Conservation (phyloP, 2,797 vertebrate species). For the Limosa lapponica region DNA sequence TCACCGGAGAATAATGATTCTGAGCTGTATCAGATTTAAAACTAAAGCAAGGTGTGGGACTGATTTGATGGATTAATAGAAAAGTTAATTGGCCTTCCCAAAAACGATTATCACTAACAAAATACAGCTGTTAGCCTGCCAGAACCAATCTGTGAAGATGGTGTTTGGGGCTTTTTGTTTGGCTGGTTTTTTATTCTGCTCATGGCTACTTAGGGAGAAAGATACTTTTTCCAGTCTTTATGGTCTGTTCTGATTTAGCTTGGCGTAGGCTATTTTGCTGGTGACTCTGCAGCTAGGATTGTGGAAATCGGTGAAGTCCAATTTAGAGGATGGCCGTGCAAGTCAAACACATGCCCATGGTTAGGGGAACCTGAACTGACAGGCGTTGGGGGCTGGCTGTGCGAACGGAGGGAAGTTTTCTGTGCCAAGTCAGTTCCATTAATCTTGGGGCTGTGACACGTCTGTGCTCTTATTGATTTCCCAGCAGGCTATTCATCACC, state of each 20-base stretch:
- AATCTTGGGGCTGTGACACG: constrained; percentile 73
- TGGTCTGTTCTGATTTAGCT: neutral
- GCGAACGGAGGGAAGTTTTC: constrained; percentile 8
- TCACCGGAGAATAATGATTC: neutral
- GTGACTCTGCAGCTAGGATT: neutral
- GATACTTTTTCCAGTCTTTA: neutral
- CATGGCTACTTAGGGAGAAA: neutral
- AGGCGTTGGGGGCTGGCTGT: neutral
- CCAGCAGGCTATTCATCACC: constrained; percentile 76
- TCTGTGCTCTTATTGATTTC: constrained; percentile 78
- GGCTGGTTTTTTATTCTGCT: neutral
- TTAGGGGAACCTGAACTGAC: constrained; percentile 25
- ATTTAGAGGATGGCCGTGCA: neutral
- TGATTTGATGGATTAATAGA: constrained; percentile 27
- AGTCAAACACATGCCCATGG: neutral
- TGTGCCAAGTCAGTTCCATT: constrained; percentile 72
- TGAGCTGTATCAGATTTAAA: neutral
- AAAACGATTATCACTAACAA: constrained; percentile 16
- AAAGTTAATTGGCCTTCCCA: constrained; percentile 39
- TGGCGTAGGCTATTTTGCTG: neutral
- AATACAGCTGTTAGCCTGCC: constrained; percentile 32
- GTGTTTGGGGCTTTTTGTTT: neutral
- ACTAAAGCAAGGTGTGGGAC: neutral
- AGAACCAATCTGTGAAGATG: constrained; percentile 6
- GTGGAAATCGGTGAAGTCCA: neutral